Base-by-base conservation (phyloP, 2,888 invertebrate species). In the Leptothorax acervorum region DNA sequence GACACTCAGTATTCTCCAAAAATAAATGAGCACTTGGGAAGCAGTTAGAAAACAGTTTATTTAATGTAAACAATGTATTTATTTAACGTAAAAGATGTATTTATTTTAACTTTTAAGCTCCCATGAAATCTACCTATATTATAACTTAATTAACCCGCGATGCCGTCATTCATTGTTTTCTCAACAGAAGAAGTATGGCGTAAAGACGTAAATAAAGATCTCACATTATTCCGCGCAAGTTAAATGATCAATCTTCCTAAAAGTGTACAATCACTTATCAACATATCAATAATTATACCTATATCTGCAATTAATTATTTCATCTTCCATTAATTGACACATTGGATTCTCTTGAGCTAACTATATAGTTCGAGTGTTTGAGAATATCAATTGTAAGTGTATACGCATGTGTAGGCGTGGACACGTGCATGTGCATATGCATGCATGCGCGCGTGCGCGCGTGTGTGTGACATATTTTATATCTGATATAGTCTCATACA, bases 401-500 rank as follows among this genome's bases (percentile, higher is more conserved):
- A 35, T 35, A 35, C 35, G 35, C 6, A 6, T 35, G 35, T 35
- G 35, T 35, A 35, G 35, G 35, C 6, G 35, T 35, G 35, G 35
- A 35, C 35, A 35, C 35, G 35, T 35, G 35, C 6, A 5, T 35
- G 6, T 35, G 35, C 5, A 35, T 35, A 35, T 28, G 55, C 12
- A 3, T 28, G 12, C 11, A 1, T n/a, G 28, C 2, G n/a, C 31
- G 28, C 5, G 28, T 57, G 57, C 28, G 12, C 11, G 57, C 28
- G 57, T 15, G 57, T 15, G 28, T 60, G 45, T 42, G 45, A 42
- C 23, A 5, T 23, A 39, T 31, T 18, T 45, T 9, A 28, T 31
- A 73, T 45, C 5, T 42, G 57, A 9, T 60, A 60, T 74, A 60
- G 31, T 60, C 45, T 45, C n/a, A n/a, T 74, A 60, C 28, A 28